Base-by-base conservation (phyloP, 2,113 vertebrate species). In the Neopipo cinnamomea region DNA sequence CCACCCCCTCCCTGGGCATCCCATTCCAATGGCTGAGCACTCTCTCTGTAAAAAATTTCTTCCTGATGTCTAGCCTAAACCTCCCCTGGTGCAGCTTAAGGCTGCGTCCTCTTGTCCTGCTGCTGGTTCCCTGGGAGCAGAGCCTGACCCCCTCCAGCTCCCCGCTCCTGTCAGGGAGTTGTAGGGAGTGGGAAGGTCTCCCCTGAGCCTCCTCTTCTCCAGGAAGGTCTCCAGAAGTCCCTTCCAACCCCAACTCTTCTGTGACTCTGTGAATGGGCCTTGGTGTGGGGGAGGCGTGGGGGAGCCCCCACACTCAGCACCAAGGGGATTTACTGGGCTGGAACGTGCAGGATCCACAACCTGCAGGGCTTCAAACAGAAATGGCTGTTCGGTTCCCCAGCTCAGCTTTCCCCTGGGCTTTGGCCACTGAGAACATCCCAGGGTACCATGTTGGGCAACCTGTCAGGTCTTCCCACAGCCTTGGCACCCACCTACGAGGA, bases 401-500 rank as follows among this genome's bases (percentile, higher is more conserved):
- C 47, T 11, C 12, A 30, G 8, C 37, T 63, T 17, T 8, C 27
- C n/a, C 41, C 31, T 5, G n/a, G 52, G 49, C 52, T 90, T 91
- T 56, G 72, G 47, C 30, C 39, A 23, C 42, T 62, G 41, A 65
- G n/a, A 83, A n/a, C 20, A 30, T 76, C 55, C 63, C 41, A n/a
- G 91, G 14, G 10, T 30, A 16, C 8, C 46, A 9, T 7, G 28
- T 4, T 7, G 8, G 30, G 41, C 41, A 76, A 21, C 22, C n/a
- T 70, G 31, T 22, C 12, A 30, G 67, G 7, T 37, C 11, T 88
- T 50, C 63, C 50, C 56, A n/a, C 21, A 31, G 9, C 20, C 8
- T 42, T 33, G 46, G 33, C 50, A 95, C 99, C 88, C 95, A 99
- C 99, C 99, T 39, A 99, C 97, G 8, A 98, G 94, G 37, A 98